Percentiles rank a stretch among this genome's conserved stretches.
Evolutionary conservation across 2,113 vertebrate species (phyloP).

Genomic region (Barnardius zonarius): DNA sequence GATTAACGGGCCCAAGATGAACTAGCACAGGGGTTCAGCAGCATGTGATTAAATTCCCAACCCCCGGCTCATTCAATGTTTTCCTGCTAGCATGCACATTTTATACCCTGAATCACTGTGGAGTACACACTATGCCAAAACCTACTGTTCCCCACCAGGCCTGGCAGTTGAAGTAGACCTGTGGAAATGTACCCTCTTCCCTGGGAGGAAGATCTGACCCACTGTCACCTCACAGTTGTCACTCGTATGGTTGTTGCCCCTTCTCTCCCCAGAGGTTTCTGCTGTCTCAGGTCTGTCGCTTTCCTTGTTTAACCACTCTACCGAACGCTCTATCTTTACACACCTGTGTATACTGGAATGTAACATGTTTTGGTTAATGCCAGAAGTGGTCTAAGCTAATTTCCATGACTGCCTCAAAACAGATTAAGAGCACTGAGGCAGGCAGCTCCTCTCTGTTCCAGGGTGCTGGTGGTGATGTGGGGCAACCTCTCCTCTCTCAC

Average conservation of each 20-base stretch:
- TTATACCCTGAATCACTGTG: rapidly evolving
- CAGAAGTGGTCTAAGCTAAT: not conserved
- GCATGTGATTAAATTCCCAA: not conserved
- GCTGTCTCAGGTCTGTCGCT: rapidly evolving
- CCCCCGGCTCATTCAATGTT: not conserved
- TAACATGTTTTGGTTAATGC: not conserved
- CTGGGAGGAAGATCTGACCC: not conserved
- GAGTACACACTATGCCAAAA: rapidly evolving
- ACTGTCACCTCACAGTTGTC: not conserved
- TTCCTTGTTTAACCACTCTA: not conserved
- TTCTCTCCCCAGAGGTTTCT: not conserved
- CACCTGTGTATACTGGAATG: not conserved
- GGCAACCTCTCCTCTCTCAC: not conserved
- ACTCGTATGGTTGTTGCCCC: not conserved
- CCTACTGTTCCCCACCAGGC: not conserved
- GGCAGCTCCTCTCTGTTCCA: not conserved
- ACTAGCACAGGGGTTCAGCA: not conserved
- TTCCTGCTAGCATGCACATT: not conserved
- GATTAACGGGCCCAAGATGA: not conserved
- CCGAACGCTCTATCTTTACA: not conserved
- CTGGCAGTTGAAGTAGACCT: not conserved
- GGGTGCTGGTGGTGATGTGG: not conserved
- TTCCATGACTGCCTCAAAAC: not conserved
- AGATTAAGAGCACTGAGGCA: not conserved
- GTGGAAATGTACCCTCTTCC: not conserved